Percentiles rank a stretch among this genome's conserved stretches.
Evolutionary conservation across 2,797 vertebrate genomes (phyloP).

Genomic region (Pseudotriccus pelzelni): DNA sequence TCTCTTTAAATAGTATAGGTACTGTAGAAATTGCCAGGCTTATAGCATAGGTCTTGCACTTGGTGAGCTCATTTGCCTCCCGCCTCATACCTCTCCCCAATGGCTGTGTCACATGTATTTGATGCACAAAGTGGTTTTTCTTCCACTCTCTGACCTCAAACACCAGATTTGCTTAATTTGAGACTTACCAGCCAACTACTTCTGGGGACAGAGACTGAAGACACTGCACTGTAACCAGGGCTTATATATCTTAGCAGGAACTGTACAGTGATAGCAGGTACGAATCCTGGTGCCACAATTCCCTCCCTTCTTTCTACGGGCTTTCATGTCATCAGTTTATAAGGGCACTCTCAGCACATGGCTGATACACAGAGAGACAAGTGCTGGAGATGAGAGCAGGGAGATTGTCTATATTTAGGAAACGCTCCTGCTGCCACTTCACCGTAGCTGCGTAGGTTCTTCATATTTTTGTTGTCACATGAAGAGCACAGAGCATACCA

Average conservation of each 20-base stretch:
- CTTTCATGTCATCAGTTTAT: neutral
- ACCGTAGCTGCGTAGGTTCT: neutral
- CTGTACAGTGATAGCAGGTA: neutral
- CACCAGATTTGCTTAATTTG: neutral
- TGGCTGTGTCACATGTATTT: neutral
- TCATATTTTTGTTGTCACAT: neutral
- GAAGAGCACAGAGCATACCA: neutral
- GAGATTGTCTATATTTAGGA: neutral
- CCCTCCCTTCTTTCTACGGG: neutral
- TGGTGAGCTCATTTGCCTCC: neutral
- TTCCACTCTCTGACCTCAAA: neutral
- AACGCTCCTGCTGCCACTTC: neutral
- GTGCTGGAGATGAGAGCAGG: neutral
- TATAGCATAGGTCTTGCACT: neutral
- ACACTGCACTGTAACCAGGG: neutral
- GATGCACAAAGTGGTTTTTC: neutral
- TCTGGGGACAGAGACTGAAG: neutral
- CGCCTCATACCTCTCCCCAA: neutral
- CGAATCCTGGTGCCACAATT: neutral
- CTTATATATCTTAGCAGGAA: neutral
- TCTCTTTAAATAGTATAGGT: neutral
- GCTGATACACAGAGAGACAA: neutral
- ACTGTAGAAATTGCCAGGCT: neutral
- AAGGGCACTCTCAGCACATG: neutral
- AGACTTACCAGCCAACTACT: neutral